Base-by-base conservation (phyloP, 23 tunicate genomes). In the Trididemnum miniatum region DNA sequence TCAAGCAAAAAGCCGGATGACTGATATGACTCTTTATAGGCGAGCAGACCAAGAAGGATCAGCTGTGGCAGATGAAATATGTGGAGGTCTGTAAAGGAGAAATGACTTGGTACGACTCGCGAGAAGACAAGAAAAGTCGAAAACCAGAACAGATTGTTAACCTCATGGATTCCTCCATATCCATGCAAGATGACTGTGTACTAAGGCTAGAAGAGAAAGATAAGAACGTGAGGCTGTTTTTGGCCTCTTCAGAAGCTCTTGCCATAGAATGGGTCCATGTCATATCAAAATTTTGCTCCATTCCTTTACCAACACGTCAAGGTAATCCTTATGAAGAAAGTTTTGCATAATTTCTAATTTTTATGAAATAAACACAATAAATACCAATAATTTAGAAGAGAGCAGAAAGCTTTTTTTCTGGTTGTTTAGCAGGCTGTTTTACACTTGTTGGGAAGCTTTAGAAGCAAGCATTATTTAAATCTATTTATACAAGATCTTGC, bases 1-100 rank as follows among this genome's bases (percentile, higher is more conserved):
- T n/a, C n/a, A n/a, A n/a, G n/a, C n/a, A n/a, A n/a, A n/a, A n/a
- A n/a, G n/a, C n/a, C n/a, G n/a, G n/a, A n/a, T n/a, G n/a, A n/a
- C n/a, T n/a, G n/a, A n/a, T n/a, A n/a, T n/a, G n/a, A n/a, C n/a
- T n/a, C n/a, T 9, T 44, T 44, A 7, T 44, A 44, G 54, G 54
- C 54, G 54, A 44, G 15, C 54, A 7, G 15, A n/a, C n/a, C n/a
- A 1, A 0, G 1, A 81, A 81, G 35, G 23, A 33, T 2, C 76
- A 65, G 22, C 25, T 69, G 20, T 81, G 85, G 85, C 62, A 35
- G 1, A 65, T 37, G 30, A 65, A 65, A 26, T 35, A 30, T 18
- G 85, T 81, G 1, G 85, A 81, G 35, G 85, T 81, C 1, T 25
- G 34, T 2, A 40, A 81, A 1, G 85, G 85, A 36, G 65, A 35